These are phyloP conservation scores for Dioctria rufipes DNA, from an alignment of 2,888 invertebrate species.

Conservation along the genomic window DNA sequence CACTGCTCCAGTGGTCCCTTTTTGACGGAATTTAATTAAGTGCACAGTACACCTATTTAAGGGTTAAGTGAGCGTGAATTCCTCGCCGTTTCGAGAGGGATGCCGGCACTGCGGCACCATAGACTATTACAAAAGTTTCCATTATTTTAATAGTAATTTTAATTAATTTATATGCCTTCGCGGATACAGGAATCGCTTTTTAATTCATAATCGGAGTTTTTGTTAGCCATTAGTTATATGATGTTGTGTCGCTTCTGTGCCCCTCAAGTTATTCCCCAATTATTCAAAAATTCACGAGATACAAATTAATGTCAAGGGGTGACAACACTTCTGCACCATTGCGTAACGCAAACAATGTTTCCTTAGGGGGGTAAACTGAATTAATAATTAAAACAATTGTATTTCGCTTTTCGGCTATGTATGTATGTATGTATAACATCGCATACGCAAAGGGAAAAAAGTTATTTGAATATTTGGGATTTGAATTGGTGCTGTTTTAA, in stretches of 20 bases:
- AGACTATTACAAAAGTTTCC: constrained; percentile 28
- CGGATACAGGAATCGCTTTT: constrained; percentile 44
- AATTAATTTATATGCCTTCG: constrained; percentile 49
- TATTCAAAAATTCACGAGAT: constrained; percentile 56
- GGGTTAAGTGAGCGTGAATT: background rate
- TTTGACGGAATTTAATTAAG: constrained; percentile 44
- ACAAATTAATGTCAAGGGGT: constrained; percentile 55
- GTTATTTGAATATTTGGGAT: constrained; percentile 2
- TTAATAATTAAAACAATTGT: constrained; percentile 39
- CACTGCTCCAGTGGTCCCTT: constrained; percentile 11
- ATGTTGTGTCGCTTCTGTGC: constrained; percentile 10
- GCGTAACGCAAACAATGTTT: constrained; percentile 5
- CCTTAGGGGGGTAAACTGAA: constrained; percentile 3
- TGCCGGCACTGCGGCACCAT: background rate
- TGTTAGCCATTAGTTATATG: constrained; percentile 32
- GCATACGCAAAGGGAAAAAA: constrained; percentile 13
- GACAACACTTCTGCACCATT: constrained; percentile 36
- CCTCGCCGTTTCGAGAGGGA: background rate
- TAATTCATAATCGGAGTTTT: constrained; percentile 55
- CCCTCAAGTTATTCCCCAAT: constrained; percentile 55
- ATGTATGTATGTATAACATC: too few species aligned
- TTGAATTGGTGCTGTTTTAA: background rate
- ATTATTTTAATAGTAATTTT: constrained; percentile 49
- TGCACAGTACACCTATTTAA: constrained; percentile 34
- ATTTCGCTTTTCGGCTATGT: background rate